Conservation (phyloP, 2,888 invertebrate species). For the Phalera bucephala region DNA sequence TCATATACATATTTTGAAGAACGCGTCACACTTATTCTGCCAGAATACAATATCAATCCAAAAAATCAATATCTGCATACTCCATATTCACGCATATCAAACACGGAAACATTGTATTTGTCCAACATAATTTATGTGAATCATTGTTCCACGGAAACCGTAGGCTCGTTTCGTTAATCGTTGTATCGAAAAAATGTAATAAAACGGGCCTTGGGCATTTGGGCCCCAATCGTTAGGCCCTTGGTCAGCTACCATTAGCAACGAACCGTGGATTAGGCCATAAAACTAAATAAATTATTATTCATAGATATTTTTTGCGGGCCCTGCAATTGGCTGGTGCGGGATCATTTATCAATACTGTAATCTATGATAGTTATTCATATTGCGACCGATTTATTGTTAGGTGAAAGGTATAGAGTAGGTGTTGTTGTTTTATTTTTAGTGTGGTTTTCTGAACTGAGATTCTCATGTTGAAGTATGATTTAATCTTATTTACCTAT, state of each 20-base stretch:
- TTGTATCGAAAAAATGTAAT: conserved; percentile 67
- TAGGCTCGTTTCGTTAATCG: conserved; percentile 73
- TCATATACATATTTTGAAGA: too few relatives aligned
- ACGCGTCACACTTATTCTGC: too few relatives aligned
- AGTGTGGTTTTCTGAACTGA: too few relatives aligned
- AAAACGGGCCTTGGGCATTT: conserved; percentile 34
- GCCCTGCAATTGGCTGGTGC: conserved; percentile 60
- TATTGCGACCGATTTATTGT: conserved; percentile 63
- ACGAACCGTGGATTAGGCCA: conserved; percentile 61
- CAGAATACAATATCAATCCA: too few relatives aligned
- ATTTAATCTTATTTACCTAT: too few relatives aligned
- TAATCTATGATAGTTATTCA: conserved; percentile 77
- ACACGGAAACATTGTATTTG: conserved; percentile 62
- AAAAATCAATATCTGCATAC: too few relatives aligned
- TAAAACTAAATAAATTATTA: conserved; percentile 66
- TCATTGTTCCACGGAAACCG: conserved; percentile 74
- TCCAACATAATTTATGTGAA: conserved; percentile 72
- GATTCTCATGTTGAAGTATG: too few relatives aligned
- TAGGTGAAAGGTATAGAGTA: conserved; percentile 44
- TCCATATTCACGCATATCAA: conserved; percentile 57
- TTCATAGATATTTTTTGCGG: conserved; percentile 67
- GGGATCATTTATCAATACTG: conserved; percentile 72
- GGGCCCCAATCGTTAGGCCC: not conserved
- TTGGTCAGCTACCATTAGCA: conserved; percentile 66
- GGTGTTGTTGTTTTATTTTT: conserved; percentile 8